Evolutionary conservation across 2,888 invertebrate species (phyloP), one percentile per base, ranked within the genome.

Genomic region (Catotricha subobsoleta): DNA sequence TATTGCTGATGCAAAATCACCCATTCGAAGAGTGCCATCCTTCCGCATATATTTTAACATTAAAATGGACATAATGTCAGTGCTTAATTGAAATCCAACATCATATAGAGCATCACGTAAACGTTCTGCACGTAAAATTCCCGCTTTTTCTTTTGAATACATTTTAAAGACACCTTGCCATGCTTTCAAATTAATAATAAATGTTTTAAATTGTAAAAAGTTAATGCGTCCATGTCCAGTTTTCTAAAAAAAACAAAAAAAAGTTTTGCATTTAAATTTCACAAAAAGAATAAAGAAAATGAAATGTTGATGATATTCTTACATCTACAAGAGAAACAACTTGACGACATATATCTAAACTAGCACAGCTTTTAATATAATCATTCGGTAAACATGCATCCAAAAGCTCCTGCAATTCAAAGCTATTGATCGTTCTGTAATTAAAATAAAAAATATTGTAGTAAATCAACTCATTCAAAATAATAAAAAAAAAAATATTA

Each of bases 381-480:
- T 91, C 90, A 57, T 91, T 91, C 1, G 90, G 91, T 43, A 91
- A 67, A 59, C 90, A 90, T 2, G 83, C 86, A 53, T 91, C 90
- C 21, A 91, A 62, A 15, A 91, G 63, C 56, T 91, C 91, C 59
- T 90, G 88, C 5, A 91, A 66, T 57, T 90, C 90, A 55, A 90
- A 91, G 3, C 87, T 81, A 53, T 88, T 87, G 20, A 91, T 83
- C 0, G 88, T 84, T 53, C 78, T 70, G 33, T 33, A n/a, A n/a
- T n/a, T 46, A 48, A 4, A 8, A 13, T n/a, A 19, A 37, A 35
- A 23, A 23, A 23, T 23, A 23, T 7, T 7, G 5, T 7, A 23
- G 9, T 23, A 23, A 23, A 23, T 23, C 5, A 23, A 7, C 9
- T 23, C 9, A 23, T 23, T 23, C 9, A 9, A 23, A 23, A 23